phyloP scores from a whole-genome alignment of 2,797 vertebrate genomes.

The Enteromius fasciolatus region DNA sequence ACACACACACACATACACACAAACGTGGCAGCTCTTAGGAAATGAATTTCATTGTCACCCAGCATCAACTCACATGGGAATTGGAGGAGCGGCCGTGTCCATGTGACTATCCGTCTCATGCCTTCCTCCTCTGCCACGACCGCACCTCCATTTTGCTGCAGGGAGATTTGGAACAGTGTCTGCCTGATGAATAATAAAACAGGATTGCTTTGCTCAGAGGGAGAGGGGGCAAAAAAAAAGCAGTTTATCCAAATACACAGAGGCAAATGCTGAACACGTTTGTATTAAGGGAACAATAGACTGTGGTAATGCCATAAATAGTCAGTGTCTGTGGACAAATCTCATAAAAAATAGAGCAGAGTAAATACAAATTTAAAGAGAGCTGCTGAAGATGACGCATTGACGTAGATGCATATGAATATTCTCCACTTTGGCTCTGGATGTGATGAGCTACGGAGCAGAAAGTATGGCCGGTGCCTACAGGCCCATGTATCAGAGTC shows the following conservation, averaged over 20 bases:
- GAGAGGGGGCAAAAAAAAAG: constrained; percentile 22
- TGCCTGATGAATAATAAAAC: constrained; percentile 64
- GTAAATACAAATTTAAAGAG: constrained; percentile 23
- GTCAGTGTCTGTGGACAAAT: constrained; percentile 34
- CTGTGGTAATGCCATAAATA: constrained; percentile 43
- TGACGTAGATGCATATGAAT: constrained; percentile 35
- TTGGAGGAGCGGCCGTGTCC: constrained; percentile 56
- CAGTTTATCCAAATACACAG: constrained; percentile 53
- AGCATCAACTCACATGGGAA: constrained; percentile 59
- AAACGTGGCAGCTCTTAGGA: constrained; percentile 51
- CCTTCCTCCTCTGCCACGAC: constrained; percentile 34
- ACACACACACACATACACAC: constrained; percentile 44
- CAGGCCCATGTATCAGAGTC: constrained; percentile 43
- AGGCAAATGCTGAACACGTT: constrained; percentile 22
- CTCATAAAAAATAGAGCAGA: constrained; percentile 26
- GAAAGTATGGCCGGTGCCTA: constrained; percentile 27
- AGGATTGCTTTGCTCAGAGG: constrained; percentile 55
- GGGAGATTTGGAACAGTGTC: constrained; percentile 58
- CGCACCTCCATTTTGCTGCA: constrained; percentile 61
- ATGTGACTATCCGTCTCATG: constrained; percentile 62
- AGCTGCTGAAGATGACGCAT: constrained; percentile 36
- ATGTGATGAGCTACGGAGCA: constrained; percentile 26
- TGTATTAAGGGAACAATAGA: constrained; percentile 46
- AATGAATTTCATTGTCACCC: constrained; percentile 66
- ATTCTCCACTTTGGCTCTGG: constrained; percentile 7